Percentiles rank a stretch among this genome's conserved stretches.
phyloP scores from a whole-genome alignment of 2,113 vertebrate genomes.

The Ammodytes marinus region DNA sequence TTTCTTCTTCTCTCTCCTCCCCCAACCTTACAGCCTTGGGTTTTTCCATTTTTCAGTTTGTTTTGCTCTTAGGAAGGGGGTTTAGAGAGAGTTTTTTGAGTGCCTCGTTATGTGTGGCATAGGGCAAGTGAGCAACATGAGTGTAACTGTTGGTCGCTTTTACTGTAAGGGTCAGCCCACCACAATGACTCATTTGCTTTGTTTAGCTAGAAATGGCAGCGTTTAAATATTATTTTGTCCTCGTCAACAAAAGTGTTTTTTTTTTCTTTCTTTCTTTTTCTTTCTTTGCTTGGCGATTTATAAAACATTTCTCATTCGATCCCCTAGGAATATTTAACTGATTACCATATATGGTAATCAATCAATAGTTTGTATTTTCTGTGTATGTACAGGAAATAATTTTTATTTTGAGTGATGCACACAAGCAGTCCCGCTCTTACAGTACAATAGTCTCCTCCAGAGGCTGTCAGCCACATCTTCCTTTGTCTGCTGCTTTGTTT shows the following conservation, averaged over 20 bases:
- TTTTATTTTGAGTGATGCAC: constrained; percentile 41
- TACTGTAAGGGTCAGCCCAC: constrained; percentile 31
- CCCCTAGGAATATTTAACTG: constrained; percentile 3
- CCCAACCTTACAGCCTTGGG: constrained; percentile 8
- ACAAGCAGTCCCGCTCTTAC: constrained; percentile 46
- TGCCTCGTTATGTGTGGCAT: constrained; percentile 28
- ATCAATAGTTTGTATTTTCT: background rate
- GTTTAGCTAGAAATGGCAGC: constrained; percentile 35
- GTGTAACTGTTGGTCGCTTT: constrained; percentile 43
- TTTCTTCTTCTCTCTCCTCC: constrained; percentile 3
- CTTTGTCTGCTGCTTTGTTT: constrained; percentile 81
- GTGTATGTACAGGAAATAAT: constrained; percentile 34
- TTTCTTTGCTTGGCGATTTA: constrained; percentile 8
- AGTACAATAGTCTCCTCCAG: constrained; percentile 68
- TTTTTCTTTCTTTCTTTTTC: background rate
- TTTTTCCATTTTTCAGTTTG: constrained; percentile 48
- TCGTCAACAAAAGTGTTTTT: background rate
- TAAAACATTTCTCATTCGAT: background rate
- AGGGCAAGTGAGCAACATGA: constrained; percentile 49
- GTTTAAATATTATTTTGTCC: constrained; percentile 10
- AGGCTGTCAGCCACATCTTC: constrained; percentile 75
- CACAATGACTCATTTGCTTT: constrained; percentile 56
- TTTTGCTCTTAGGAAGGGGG: constrained; percentile 40
- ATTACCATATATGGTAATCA: background rate
- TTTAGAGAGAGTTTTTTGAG: constrained; percentile 12